Evolutionary conservation across 2,797 vertebrate species (phyloP), one percentile per base, ranked within the genome.

Genomic region (Spondyliosoma cantharus): DNA sequence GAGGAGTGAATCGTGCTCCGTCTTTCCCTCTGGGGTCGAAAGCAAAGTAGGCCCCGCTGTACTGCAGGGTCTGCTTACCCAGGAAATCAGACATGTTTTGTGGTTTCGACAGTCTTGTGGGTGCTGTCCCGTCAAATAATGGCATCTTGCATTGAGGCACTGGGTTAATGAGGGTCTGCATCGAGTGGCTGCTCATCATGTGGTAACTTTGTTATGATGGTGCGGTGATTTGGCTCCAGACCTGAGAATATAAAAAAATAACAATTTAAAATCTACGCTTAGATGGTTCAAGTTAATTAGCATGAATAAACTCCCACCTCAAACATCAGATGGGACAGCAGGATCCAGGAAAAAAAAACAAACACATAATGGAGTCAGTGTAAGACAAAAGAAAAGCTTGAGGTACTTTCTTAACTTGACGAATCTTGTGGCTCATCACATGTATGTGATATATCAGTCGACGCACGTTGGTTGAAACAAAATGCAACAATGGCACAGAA

Each of bases 171-270:
- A 93, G n/a, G 56, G 92, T 94, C 69, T 87, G 85, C 20, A 73
- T 88, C 0, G 91, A 90, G 75, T 96, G 95, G 16, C 93, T 95
- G 32, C 93, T 96, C 97, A 97, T 98, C 84, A 85, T 82, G 76
- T 90, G 37, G 84, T 56, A 66, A 78, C 68, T 83, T 85, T 84
- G 70, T 45, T 74, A 29, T 69, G 76, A 64, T 53, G 49, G 27
- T 80, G 62, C 62, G 71, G 37, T 52, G 61, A 77, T 80, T 32
- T 59, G 64, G 57, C 83, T 87, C 74, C 73, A 81, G 59, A 91
- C 85, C 94, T 96, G 81, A 46, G 17, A 83, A 78, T 2, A 77
- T 12, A 64, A 68, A 78, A 59, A 80, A 52, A 63, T 7, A 63
- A 68, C 17, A 72, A 68, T 50, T 56, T 62, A 29, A n/a, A 5